Evolutionary conservation across 2,797 vertebrate genomes (phyloP).

Genomic region (Lepus oiostolus): DNA sequence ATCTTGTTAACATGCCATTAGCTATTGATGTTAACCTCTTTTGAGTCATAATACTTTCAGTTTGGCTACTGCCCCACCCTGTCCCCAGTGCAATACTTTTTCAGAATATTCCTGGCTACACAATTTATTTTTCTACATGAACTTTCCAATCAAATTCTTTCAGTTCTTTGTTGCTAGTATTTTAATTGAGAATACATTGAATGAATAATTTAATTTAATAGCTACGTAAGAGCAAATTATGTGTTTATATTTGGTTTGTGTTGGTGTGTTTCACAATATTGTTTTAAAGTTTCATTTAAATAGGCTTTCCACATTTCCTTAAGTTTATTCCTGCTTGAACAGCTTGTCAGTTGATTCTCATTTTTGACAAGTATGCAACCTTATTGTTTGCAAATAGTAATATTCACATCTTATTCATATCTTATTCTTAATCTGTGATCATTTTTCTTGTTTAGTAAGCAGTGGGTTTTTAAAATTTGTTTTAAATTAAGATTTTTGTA

Average conservation of each 20-base stretch:
- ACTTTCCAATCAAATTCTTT: neutral
- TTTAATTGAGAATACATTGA: slow-evolving; percentile 13
- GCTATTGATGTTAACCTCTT: neutral
- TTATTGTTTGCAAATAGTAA: neutral
- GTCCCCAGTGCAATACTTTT: neutral
- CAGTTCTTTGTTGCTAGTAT: neutral
- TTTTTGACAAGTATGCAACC: neutral
- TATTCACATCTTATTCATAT: neutral
- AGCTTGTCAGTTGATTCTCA: neutral
- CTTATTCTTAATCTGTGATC: slow-evolving; percentile 22
- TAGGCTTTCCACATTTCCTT: neutral
- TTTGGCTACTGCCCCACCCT: neutral
- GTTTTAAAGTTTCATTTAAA: neutral
- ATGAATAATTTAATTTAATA: slow-evolving; percentile 2
- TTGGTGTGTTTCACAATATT: neutral
- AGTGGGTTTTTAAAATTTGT: neutral
- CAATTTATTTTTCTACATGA: neutral
- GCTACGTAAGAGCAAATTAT: neutral
- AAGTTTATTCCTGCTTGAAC: neutral
- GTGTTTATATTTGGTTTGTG: neutral
- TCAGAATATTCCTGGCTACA: neutral
- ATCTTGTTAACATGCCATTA: neutral
- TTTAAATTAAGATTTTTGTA: no score
- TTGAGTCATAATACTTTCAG: neutral
- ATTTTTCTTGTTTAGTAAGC: slow-evolving; percentile 57